Conservation (phyloP, 2,797 vertebrate species). For the Graptemys geographica region DNA sequence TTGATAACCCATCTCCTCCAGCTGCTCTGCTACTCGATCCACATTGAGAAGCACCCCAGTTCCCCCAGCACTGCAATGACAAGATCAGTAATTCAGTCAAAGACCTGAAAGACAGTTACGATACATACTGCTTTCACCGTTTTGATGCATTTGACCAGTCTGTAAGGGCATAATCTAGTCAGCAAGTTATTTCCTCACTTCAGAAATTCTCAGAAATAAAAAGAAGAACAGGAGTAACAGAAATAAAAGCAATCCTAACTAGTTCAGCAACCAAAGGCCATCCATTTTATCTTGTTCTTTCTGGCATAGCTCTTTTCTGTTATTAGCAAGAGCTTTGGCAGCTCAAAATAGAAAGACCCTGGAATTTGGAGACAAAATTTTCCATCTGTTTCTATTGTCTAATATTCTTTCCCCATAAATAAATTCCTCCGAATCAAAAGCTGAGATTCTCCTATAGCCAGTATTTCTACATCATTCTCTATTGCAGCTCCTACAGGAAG, state of each 20-base stretch:
- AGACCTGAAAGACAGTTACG: fast-evolving
- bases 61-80: constrained; percentile 89
- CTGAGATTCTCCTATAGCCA: neutral
- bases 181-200: neutral
- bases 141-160: neutral
- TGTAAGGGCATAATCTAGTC: neutral
- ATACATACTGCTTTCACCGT: neutral
- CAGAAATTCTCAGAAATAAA: neutral
- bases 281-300: neutral
- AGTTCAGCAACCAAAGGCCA: neutral
- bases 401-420: neutral
- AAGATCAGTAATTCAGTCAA: neutral
- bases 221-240: too few species aligned
- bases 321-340: neutral
- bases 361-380: neutral
- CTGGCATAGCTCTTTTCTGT: fast-evolving
- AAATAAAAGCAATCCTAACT: neutral
- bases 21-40: constrained; percentile 91
- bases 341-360: neutral
- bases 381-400: neutral
- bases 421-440: neutral
- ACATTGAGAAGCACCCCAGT: constrained; percentile 97
- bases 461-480: fast-evolving
- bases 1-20: constrained; percentile 90
- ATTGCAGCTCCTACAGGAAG: neutral